Conservation (phyloP, 2,113 vertebrate species). For the Phalacrocorax aristotelis region DNA sequence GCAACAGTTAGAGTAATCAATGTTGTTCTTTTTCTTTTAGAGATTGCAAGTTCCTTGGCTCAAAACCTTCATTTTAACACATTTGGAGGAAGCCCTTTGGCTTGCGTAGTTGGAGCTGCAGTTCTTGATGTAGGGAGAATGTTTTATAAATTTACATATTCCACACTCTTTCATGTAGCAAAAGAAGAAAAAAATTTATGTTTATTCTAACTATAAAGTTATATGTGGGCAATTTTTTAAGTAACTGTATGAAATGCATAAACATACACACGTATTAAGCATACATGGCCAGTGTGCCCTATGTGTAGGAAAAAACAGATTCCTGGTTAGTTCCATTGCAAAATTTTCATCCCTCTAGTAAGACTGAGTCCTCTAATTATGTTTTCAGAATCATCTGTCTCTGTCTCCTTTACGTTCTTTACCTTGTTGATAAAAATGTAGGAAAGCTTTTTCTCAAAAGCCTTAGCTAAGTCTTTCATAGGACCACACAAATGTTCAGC, state of each 20-base stretch:
- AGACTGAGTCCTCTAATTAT: background rate
- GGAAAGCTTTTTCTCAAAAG: background rate
- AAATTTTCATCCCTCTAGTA: background rate
- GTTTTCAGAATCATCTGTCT: background rate
- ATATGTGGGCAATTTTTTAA: background rate
- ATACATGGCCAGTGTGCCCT: background rate
- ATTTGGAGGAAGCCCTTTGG: constrained; percentile 89
- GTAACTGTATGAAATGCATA: background rate
- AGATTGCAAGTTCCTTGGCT: constrained; percentile 83
- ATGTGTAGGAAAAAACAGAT: background rate
- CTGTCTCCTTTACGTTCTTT: background rate
- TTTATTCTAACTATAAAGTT: background rate
- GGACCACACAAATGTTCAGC: background rate
- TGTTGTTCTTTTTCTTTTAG: constrained; percentile 66
- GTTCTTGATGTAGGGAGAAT: constrained; percentile 85
- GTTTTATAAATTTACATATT: background rate
- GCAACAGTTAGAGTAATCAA: background rate
- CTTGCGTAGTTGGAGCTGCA: constrained; percentile 81
- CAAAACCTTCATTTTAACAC: constrained; percentile 86
- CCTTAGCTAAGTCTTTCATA: background rate
- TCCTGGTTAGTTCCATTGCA: background rate
- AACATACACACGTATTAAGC: background rate
- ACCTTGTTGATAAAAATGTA: background rate
- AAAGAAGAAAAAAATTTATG: background rate
- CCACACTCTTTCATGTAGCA: background rate